Base-by-base conservation (phyloP, 1,140 invertebrate genomes). In the Sarcophaga bullata region DNA sequence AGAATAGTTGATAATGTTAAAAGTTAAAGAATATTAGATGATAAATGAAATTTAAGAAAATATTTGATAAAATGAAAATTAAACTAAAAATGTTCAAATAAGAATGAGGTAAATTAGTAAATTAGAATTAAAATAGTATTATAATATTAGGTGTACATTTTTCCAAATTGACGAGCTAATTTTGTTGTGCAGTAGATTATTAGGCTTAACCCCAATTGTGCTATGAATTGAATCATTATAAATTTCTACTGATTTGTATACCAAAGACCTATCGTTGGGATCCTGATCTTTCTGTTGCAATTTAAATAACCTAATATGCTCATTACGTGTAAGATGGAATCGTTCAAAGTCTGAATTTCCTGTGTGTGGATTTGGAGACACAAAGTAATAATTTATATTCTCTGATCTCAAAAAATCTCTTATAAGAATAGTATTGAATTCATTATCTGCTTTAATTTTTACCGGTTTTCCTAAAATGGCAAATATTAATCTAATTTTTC, bases 371-470 rank as follows among this genome's bases (percentile, higher is more conserved):
- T 48, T 54, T 48, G 49, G 72, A 15, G 49, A 19, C 6, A 11
- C 37, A 54, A 73, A 82, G 52, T 73, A 11, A 50, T 10, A n/a
- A 52, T 52, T n/a, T 52, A 52, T 52, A 25, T 52, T 62, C 13
- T 73, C 47, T 11, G 19, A 7, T 19, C 75, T 37, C 8, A 50
- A 75, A 37, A 73, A 82, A 25, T 54, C 6, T 54, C 72, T 48
- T 2, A 82, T 82, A 48, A 25, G 52, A 13, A 0, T 13, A 10
- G 47, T 73, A 15, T 82, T 82, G 50, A 82, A 73, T 52, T 82
- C 81, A 25, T 82, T 82, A 73, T 82, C 81, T 8, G 47, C 47
- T 13, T 75, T 37, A 52, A 82, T 19, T 19, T 82, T 73, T 8
- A 17, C 17, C 9, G 72, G 68, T 82, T 73, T 82, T 50, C 81